A percentile compares a stretch with the other conserved stretches of the same genome.
Evolutionary conservation across 2,888 invertebrate species (phyloP).

Genomic region (Clepsis dumicolana): DNA sequence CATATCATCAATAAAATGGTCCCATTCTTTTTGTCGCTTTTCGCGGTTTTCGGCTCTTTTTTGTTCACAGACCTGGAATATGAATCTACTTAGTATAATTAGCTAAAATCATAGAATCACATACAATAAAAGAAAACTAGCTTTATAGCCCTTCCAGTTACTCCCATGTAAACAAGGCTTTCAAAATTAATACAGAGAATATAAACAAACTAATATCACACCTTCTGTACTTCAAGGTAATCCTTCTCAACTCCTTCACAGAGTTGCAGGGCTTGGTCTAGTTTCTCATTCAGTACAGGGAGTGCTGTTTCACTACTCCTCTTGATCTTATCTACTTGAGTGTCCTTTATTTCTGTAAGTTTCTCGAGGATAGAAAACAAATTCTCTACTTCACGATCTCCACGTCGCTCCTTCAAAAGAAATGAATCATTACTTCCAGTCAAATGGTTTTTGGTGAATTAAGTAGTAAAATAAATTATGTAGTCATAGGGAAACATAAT

Average conservation of each 20-base stretch:
- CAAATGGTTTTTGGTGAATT: background rate
- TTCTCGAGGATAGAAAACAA: constrained; percentile 92
- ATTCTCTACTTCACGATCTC: constrained; percentile 92
- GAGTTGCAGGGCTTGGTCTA: constrained; percentile 88
- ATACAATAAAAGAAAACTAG: too few species aligned
- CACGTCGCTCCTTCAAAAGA: constrained; percentile 89
- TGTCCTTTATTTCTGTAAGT: constrained; percentile 91
- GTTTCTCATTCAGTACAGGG: constrained; percentile 87
- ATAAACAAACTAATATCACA: constrained; percentile 55
- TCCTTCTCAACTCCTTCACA: constrained; percentile 87
- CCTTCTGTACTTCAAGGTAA: constrained; percentile 85
- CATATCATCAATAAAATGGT: constrained; percentile 92
- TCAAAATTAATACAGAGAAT: constrained; percentile 11
- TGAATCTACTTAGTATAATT: background rate
- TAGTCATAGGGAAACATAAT: background rate
- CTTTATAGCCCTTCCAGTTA: background rate
- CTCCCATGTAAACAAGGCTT: background rate
- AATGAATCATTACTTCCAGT: too few species aligned
- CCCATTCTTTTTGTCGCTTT: constrained; percentile 87
- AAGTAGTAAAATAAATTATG: background rate
- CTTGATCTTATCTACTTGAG: constrained; percentile 89
- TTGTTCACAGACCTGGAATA: constrained; percentile 61
- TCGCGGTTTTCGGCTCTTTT: constrained; percentile 65
- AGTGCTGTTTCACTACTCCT: constrained; percentile 87
- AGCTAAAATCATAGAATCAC: too few species aligned